phyloP scores from a whole-genome alignment of 64 coral and sea anemone species.

The Dendronephthya gigantea region DNA sequence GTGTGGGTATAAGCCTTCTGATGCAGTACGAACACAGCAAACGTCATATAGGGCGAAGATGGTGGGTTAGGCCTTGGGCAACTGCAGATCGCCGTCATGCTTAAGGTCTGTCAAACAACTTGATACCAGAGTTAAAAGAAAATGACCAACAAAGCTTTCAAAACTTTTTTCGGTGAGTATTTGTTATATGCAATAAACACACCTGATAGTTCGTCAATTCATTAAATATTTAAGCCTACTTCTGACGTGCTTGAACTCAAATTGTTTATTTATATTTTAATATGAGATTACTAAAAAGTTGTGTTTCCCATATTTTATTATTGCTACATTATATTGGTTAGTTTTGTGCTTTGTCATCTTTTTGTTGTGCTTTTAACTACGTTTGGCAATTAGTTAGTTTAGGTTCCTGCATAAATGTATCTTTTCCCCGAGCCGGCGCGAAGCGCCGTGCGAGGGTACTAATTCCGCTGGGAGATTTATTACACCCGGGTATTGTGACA shows the following conservation, averaged over 20 bases:
- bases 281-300: neutral
- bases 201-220: slow-evolving; percentile 1
- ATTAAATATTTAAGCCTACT: slow-evolving; percentile 5
- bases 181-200: neutral
- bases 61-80: slow-evolving; percentile 18
- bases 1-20: neutral
- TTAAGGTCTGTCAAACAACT: slow-evolving; percentile 11
- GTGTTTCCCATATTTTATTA: neutral
- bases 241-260: neutral
- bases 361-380: too few species aligned
- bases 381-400: too few species aligned
- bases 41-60: slow-evolving; percentile 14
- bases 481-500: too few species aligned
- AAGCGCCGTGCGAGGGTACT: too few species aligned
- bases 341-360: slow-evolving; percentile 14
- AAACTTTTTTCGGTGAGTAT: slow-evolving; percentile 8
- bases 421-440: too few species aligned
- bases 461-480: too few species aligned
- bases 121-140: slow-evolving; percentile 14
- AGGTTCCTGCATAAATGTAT: too few species aligned
- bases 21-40: neutral
- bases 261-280: neutral
- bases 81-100: slow-evolving; percentile 15
- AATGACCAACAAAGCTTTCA: slow-evolving; percentile 18
- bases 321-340: slow-evolving; percentile 5